phyloP scores from a whole-genome alignment of 2,113 vertebrate species.

The Urocitellus parryii region DNA sequence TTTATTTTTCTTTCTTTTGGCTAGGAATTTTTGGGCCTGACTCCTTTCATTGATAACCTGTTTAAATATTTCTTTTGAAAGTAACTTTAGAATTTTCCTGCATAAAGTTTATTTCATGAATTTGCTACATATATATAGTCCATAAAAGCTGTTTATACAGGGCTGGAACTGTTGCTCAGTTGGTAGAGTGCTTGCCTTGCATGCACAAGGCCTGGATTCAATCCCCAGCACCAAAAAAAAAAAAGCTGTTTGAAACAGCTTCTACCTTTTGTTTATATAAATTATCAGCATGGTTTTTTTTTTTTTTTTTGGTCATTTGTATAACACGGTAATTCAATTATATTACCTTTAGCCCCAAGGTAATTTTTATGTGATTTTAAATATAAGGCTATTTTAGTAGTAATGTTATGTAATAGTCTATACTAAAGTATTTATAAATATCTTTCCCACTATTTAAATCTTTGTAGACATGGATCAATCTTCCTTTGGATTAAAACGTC shows the following conservation, averaged over 20 bases:
- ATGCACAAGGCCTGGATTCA: too few species aligned
- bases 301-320: neutral
- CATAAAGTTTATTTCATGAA: slow-evolving; percentile 39
- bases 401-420: slow-evolving; percentile 29
- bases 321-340: slow-evolving; percentile 15
- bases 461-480: slow-evolving; percentile 53
- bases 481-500: slow-evolving; percentile 81
- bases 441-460: slow-evolving; percentile 60
- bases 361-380: slow-evolving; percentile 62
- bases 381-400: slow-evolving; percentile 52
- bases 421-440: slow-evolving; percentile 43
- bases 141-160: neutral
- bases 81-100: slow-evolving; percentile 50
- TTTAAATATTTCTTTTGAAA: slow-evolving; percentile 39
- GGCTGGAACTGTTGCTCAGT: too few species aligned
- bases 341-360: neutral
- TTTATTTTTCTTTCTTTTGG: neutral
- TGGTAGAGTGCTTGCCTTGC: too few species aligned
- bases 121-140: slow-evolving; percentile 24
- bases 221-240: too few species aligned
- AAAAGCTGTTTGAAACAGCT: neutral
- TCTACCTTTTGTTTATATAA: neutral
- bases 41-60: neutral
- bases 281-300: slow-evolving; percentile 28
- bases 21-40: neutral